These are phyloP conservation scores for Sibirionetta formosa DNA, from an alignment of 2,797 vertebrate genomes.

Conservation along the genomic window DNA sequence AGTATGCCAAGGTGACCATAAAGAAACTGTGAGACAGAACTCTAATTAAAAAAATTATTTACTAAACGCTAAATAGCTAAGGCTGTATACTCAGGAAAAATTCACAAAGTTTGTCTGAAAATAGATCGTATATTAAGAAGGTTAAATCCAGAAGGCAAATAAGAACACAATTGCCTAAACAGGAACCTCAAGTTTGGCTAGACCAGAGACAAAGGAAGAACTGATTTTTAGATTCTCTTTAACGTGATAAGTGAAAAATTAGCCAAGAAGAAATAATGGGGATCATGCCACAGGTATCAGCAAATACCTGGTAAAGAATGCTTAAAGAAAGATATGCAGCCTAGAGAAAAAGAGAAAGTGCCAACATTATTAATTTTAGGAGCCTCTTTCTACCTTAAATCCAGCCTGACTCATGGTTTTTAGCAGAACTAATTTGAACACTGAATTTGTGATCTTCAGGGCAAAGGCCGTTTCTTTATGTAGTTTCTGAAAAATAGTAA, in stretches of 20 bases:
- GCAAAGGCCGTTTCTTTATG: neutral
- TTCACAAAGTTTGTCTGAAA: neutral
- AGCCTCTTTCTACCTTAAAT: neutral
- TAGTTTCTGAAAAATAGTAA: neutral
- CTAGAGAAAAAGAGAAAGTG: neutral
- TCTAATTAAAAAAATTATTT: neutral
- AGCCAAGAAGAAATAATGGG: neutral
- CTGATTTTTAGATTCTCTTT: neutral
- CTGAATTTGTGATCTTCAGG: neutral
- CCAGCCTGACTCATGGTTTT: neutral
- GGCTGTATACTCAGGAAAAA: neutral
- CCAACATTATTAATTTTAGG: neutral
- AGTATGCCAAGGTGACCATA: fast-evolving
- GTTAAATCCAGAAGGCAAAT: neutral
- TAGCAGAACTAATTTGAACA: neutral
- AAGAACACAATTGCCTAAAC: neutral
- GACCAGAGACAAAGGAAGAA: neutral
- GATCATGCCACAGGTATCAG: neutral
- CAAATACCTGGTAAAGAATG: neutral
- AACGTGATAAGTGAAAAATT: neutral
- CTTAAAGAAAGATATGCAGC: neutral
- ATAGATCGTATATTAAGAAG: neutral
- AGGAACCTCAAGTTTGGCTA: neutral
- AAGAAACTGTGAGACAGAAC: neutral
- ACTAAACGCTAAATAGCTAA: no score